Evolutionary conservation across 1,140 invertebrate species (phyloP).

Genomic region (Centruroides vittatus): DNA sequence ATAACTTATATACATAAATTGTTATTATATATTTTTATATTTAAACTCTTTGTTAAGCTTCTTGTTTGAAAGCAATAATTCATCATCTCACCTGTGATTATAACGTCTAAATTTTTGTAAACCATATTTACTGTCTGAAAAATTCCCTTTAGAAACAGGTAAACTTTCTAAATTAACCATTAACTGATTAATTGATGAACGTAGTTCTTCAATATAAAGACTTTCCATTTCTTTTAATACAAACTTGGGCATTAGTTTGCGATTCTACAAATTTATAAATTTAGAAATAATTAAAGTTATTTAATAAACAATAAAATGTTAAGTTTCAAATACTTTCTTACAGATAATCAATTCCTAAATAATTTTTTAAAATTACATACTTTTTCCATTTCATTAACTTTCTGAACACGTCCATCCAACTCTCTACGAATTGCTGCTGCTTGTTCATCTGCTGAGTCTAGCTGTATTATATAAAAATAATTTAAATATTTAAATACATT

Average conservation of each 20-base stretch:
- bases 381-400: conserved; percentile 92
- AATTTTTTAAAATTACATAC: conserved; percentile 35
- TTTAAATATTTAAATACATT: not conserved
- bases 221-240: conserved; percentile 99
- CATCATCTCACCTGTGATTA: conserved; percentile 65
- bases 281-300: too few species aligned
- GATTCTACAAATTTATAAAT: conserved; percentile 48
- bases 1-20: too few species aligned
- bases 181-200: conserved; percentile 90
- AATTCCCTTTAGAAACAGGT: conserved; percentile 89
- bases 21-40: too few species aligned
- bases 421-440: conserved; percentile 97
- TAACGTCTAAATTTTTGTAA: conserved; percentile 89
- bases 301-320: too few species aligned
- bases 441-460: conserved; percentile 98
- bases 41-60: too few species aligned
- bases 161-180: conserved; percentile 98
- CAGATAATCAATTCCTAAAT: too few species aligned
- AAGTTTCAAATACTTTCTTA: too few species aligned
- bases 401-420: conserved; percentile 91
- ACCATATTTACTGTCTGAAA: conserved; percentile 90
- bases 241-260: conserved; percentile 96
- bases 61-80: too few species aligned
- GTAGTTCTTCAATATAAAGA: conserved; percentile 94
- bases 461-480: conserved; percentile 35